Percentiles rank a stretch among this genome's conserved stretches.
Conservation (phyloP, 2,888 invertebrate species). For the Cancer borealis region DNA sequence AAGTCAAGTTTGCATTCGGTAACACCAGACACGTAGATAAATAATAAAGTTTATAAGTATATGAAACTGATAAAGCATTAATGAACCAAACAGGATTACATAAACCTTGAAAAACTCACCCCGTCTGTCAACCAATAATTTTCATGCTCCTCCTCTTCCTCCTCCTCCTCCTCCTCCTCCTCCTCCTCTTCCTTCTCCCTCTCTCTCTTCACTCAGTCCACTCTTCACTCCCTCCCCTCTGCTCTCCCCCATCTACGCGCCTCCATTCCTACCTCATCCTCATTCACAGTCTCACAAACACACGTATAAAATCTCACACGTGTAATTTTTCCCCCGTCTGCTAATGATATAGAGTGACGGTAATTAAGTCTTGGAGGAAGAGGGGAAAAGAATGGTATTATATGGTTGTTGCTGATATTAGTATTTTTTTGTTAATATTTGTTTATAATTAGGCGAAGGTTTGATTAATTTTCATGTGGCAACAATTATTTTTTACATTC, state of each 20-base stretch:
- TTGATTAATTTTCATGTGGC: background rate
- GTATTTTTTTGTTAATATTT: background rate
- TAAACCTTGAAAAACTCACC: background rate
- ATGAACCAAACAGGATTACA: background rate
- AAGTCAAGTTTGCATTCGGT: background rate
- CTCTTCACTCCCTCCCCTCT: background rate
- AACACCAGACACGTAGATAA: background rate
- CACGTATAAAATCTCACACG: background rate
- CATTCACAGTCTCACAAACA: background rate
- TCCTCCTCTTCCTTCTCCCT: background rate
- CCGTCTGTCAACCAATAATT: background rate
- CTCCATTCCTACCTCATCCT: background rate
- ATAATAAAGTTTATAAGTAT: background rate
- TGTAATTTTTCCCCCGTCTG: background rate
- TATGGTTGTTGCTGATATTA: background rate
- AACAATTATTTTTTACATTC: background rate
- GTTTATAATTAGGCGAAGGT: background rate
- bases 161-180: background rate
- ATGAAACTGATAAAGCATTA: background rate
- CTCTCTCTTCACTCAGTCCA: background rate
- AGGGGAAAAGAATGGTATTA: background rate
- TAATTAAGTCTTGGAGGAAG: conserved; percentile 9
- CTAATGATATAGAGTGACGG: conserved; percentile 29
- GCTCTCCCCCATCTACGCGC: background rate
- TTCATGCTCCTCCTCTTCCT: background rate